These are phyloP conservation scores for Gopherus evgoodei DNA, from an alignment of 2,113 vertebrate species.

Conservation along the genomic window DNA sequence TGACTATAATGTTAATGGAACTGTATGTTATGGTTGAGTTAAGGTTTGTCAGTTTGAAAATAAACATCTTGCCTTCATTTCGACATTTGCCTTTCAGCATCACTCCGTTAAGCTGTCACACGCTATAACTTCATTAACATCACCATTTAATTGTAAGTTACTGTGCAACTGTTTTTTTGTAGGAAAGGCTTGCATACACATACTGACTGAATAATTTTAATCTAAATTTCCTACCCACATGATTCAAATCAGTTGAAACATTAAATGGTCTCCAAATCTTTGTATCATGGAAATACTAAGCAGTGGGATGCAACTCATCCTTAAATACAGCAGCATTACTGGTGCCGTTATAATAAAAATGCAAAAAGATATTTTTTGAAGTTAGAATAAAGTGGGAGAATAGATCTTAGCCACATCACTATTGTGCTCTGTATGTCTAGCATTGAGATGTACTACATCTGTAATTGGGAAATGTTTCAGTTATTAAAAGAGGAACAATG, in stretches of 20 bases:
- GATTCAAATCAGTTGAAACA: constrained; percentile 36
- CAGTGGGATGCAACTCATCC: not conserved
- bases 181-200: constrained; percentile 29
- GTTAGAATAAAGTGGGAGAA: constrained; percentile 28
- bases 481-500: constrained; percentile 36
- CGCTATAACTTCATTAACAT: constrained; percentile 77
- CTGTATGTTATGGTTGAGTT: constrained; percentile 78
- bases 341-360: not conserved
- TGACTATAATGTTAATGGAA: constrained; percentile 79
- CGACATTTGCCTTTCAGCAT: constrained; percentile 77
- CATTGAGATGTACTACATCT: not conserved
- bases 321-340: not conserved
- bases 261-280: constrained; percentile 13
- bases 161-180: constrained; percentile 53
- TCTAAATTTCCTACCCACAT: constrained; percentile 39
- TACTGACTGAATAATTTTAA: constrained; percentile 34
- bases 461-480: constrained; percentile 17
- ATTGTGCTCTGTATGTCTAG: not conserved
- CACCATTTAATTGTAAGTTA: constrained; percentile 77
- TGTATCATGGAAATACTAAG: not conserved
- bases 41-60: constrained; percentile 81
- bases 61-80: constrained; percentile 78
- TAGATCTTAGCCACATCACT: not conserved
- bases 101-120: constrained; percentile 77
- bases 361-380: constrained; percentile 14